Evolutionary conservation across 2,797 vertebrate genomes (phyloP).

Genomic region (Hirundo rustica): DNA sequence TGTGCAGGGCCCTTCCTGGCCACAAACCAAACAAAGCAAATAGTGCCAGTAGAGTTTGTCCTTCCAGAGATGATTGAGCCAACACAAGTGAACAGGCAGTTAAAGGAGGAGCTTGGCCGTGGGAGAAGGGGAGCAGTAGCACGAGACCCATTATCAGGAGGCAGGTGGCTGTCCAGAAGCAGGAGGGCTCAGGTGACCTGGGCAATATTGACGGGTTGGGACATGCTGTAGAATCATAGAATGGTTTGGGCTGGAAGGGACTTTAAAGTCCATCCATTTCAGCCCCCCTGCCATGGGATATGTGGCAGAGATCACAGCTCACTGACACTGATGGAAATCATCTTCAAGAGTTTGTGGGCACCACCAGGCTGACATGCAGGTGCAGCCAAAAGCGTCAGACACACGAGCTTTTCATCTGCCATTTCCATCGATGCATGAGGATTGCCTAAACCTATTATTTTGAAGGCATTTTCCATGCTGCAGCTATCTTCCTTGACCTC

Average conservation of each 20-base stretch:
- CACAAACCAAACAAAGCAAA: neutral
- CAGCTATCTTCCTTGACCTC: slow-evolving; percentile 48
- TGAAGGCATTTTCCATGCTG: neutral
- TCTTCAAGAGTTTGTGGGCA: neutral
- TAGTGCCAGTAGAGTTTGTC: neutral
- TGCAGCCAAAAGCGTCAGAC: accelerated
- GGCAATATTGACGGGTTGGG: neutral
- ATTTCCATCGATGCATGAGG: neutral
- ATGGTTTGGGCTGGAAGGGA: neutral
- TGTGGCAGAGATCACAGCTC: neutral
- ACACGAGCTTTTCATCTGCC: neutral
- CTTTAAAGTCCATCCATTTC: neutral
- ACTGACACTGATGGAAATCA: neutral
- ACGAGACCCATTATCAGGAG: neutral
- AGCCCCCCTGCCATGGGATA: neutral
- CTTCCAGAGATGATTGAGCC: neutral
- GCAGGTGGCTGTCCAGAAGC: neutral
- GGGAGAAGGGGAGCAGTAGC: neutral
- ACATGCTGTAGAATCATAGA: neutral
- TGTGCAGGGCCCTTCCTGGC: neutral
- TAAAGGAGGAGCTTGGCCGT: slow-evolving; percentile 14
- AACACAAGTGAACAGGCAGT: neutral
- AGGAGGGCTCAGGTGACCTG: neutral
- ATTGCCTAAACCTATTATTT: neutral
- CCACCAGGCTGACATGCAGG: neutral